Base-by-base conservation (phyloP, 2,797 vertebrate genomes). In the Babyrousa celebensis region DNA sequence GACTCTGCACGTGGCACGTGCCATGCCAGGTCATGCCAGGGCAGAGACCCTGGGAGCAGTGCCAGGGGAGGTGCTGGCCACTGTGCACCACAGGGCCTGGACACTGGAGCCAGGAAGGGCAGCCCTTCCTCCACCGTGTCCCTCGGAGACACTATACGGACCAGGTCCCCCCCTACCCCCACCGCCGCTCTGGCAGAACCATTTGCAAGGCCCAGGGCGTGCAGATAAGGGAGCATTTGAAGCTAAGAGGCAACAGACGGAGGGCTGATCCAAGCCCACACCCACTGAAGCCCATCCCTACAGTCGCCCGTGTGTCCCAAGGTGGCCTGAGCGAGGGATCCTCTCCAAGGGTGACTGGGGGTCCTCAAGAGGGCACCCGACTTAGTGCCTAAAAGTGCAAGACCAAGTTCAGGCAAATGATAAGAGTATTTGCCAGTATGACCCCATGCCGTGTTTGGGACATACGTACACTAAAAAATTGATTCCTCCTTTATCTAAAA, bases 251-350 rank as follows among this genome's bases (percentile, higher is more conserved):
- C 43, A 54, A 36, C 23, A 67, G 32, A 7, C 43, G 0, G 12
- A 1, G 4, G 27, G n/a, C 6, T 2, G 21, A n/a, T 23, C 6
- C 0, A 2, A 54, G n/a, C n/a, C 43, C 60, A 23, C 21, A 1
- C 6, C 20, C 0, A 18, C 17, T 6, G 0, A 48, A 18, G 63
- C 5, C 75, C 54, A 2, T 3, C 52, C 52, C 20, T 18, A 1
- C 2, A 0, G 6, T 23, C 75, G 1, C 12, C 54, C 54, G 12
- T 6, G 52, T 29, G 18, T 32, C 29, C 52, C 0, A 1, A 0
- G 5, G 75, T 18, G 6, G 3, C 17, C 27, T 2, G 75, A 12
- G 14, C 52, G n/a, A 14, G 7, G 10, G 18, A 16, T 67, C 18
- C 0, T 40, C 7, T 21, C 10, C 77, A 32, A 25, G 43, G 6